A percentile compares a stretch with the other conserved stretches of the same genome.
These are phyloP conservation scores for Struthio camelus DNA, from an alignment of 2,113 vertebrate genomes.

Conservation along the genomic window DNA sequence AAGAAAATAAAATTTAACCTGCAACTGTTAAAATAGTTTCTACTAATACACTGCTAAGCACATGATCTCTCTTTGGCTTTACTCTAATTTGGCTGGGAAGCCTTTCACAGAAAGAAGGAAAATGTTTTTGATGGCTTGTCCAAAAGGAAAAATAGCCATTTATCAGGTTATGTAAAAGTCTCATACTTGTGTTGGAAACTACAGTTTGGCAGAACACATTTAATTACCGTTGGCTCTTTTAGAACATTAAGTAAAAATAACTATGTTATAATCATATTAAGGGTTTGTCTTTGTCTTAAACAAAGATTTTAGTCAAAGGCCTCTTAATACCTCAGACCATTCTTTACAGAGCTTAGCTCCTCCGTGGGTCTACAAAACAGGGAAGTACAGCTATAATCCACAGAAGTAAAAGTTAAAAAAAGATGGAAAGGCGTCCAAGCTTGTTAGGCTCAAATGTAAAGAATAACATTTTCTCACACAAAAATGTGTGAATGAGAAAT, in stretches of 20 bases:
- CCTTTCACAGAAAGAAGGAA: conserved; percentile 53
- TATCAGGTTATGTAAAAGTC: conserved; percentile 74
- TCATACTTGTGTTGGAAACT: conserved; percentile 69
- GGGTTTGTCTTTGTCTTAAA: conserved; percentile 64
- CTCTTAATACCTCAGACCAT: conserved; percentile 52
- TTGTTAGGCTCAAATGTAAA: not conserved
- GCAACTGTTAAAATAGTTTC: conserved; percentile 57
- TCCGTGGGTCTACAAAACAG: not conserved
- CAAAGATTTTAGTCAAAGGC: conserved; percentile 63
- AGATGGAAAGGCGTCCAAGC: not conserved
- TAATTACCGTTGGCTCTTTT: conserved; percentile 65
- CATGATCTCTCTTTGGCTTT: conserved; percentile 65
- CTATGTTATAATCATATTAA: conserved; percentile 65
- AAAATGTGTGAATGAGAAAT: not conserved
- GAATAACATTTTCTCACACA: not conserved
- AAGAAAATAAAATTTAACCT: conserved; percentile 52
- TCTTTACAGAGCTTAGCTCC: conserved; percentile 22
- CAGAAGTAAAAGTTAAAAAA: not conserved
- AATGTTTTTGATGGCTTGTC: conserved; percentile 75
- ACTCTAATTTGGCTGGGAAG: conserved; percentile 63
- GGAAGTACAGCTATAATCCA: not conserved
- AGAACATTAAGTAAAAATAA: conserved; percentile 63
- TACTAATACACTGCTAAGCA: conserved; percentile 58
- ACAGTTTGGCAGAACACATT: conserved; percentile 71
- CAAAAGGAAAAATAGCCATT: conserved; percentile 74